Evolutionary conservation across 2,888 invertebrate genomes (phyloP).

Genomic region (Chaetogeoica ovagalla): DNA sequence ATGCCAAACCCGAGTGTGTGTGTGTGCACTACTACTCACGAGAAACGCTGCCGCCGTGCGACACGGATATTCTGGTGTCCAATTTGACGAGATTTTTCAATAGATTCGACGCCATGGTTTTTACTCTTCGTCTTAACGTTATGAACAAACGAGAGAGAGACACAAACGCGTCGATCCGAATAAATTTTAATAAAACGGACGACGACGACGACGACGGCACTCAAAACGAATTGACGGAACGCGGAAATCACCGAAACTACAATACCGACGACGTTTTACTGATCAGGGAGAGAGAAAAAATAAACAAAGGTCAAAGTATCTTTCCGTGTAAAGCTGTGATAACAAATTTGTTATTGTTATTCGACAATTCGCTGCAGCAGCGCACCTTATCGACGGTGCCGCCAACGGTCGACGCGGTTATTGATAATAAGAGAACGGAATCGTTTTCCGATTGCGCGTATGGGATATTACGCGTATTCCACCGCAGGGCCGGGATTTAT

Average conservation of each 20-base stretch:
- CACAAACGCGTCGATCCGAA: too few species aligned
- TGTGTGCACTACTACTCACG: conserved; percentile 25
- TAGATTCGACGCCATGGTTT: conserved; percentile 50
- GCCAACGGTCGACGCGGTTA: too few species aligned
- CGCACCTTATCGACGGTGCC: not conserved
- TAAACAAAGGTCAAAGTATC: conserved; percentile 31
- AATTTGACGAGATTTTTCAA: conserved; percentile 49
- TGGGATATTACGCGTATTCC: too few species aligned
- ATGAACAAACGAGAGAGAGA: too few species aligned
- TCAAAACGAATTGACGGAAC: conserved; percentile 19
- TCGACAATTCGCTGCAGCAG: too few species aligned
- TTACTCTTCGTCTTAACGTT: not conserved
- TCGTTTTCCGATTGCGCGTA: too few species aligned
- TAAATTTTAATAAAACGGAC: not conserved
- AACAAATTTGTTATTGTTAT: too few species aligned
- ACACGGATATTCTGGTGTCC: conserved; percentile 45
- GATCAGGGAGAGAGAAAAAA: not conserved
- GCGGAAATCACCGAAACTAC: conserved; percentile 32
- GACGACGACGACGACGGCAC: not conserved
- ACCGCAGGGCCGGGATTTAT: too few species aligned
- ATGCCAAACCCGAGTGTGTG: too few species aligned
- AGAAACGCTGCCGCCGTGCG: conserved; percentile 36
- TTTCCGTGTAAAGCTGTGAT: not conserved
- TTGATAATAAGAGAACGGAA: too few species aligned
- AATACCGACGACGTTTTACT: not conserved